phyloP scores from a whole-genome alignment of 37 sponge, comb jelly and placozoan species.

The Chondrilla cf. caribensis region DNA sequence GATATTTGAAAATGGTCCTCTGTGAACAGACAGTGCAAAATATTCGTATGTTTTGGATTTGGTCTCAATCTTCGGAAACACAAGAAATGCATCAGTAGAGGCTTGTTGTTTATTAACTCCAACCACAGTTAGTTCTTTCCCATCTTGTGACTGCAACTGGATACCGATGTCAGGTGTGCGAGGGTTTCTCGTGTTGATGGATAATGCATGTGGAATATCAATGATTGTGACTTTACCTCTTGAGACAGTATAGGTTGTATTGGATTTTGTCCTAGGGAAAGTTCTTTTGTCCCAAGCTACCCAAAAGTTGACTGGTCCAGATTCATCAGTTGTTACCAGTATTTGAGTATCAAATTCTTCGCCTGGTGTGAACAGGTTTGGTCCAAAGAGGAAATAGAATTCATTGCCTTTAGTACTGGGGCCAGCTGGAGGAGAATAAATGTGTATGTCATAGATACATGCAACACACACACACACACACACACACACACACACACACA shows the following conservation, averaged over 20 bases:
- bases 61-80: slow-evolving; percentile 23
- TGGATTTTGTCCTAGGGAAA: neutral
- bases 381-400: neutral
- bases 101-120: slow-evolving; percentile 33
- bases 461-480: neutral
- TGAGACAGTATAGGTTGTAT: neutral
- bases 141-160: neutral
- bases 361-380: neutral
- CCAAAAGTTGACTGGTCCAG: neutral
- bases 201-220: neutral
- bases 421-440: too few relatives aligned
- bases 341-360: neutral
- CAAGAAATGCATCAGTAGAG: slow-evolving; percentile 43
- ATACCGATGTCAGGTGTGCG: neutral
- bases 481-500: slow-evolving; percentile 3
- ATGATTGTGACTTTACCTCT: neutral
- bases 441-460: too few relatives aligned
- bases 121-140: slow-evolving; percentile 11
- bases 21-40: neutral
- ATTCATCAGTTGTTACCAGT: slow-evolving; percentile 24
- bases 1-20: neutral
- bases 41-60: slow-evolving; percentile 16
- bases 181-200: neutral
- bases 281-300: slow-evolving; percentile 4
- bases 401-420: neutral